Evolutionary conservation across 1,140 invertebrate genomes (phyloP).

Genomic region (Globodera rostochiensis): DNA sequence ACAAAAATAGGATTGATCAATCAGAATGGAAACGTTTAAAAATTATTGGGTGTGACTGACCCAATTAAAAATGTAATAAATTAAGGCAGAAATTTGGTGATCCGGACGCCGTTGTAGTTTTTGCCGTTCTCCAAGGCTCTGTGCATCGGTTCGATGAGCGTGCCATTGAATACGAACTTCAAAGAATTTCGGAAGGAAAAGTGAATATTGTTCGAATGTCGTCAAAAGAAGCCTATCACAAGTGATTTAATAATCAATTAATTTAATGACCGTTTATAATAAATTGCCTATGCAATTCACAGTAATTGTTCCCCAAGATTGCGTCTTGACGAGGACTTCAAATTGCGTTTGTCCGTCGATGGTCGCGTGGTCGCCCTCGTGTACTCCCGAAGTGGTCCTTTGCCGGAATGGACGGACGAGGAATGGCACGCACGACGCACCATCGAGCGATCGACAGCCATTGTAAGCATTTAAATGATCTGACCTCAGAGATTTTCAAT

Average conservation of each 20-base stretch:
- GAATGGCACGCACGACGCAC: slow-evolving; percentile 79
- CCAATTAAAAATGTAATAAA: too few species aligned
- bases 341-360: slow-evolving; percentile 65
- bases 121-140: slow-evolving; percentile 82
- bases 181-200: slow-evolving; percentile 67
- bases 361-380: slow-evolving; percentile 82
- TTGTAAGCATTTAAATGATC: slow-evolving; percentile 1
- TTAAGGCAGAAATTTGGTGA: slow-evolving; percentile 18
- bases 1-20: too few species aligned
- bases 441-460: slow-evolving; percentile 83
- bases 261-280: background rate
- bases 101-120: slow-evolving; percentile 76
- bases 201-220: slow-evolving; percentile 76
- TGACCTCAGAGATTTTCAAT: background rate
- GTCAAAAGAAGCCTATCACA: slow-evolving; percentile 70
- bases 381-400: slow-evolving; percentile 88
- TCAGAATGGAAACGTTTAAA: too few species aligned
- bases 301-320: slow-evolving; percentile 28
- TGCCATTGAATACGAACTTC: slow-evolving; percentile 83
- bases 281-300: slow-evolving; percentile 34
- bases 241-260: slow-evolving; percentile 32
- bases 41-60: too few species aligned
- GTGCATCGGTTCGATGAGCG: slow-evolving; percentile 74
- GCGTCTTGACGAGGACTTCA: slow-evolving; percentile 30
- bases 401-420: slow-evolving; percentile 71